These are phyloP conservation scores for Borostomias antarcticus DNA, from an alignment of 2,797 vertebrate species.

Conservation along the genomic window DNA sequence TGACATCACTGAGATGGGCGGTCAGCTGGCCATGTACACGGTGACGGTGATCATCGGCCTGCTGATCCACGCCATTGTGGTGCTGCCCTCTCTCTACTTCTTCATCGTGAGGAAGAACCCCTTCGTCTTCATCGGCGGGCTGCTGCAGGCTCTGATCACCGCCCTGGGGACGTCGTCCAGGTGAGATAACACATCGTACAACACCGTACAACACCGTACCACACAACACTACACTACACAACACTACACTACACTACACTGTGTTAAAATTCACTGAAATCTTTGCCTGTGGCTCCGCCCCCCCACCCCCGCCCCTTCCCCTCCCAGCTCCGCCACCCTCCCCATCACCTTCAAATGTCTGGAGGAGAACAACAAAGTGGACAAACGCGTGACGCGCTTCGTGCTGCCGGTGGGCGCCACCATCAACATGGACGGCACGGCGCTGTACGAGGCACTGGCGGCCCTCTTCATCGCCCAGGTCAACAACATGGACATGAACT, in stretches of 20 bases:
- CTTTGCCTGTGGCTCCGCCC: neutral
- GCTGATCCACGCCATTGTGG: slow-evolving; percentile 73
- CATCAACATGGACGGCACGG: slow-evolving; percentile 88
- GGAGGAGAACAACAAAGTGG: slow-evolving; percentile 84
- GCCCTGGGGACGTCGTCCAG: slow-evolving; percentile 86
- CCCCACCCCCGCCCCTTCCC: neutral
- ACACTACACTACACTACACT: too few species aligned
- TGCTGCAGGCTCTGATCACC: slow-evolving; percentile 83
- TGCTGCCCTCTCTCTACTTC: slow-evolving; percentile 82
- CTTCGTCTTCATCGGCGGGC: slow-evolving; percentile 76
- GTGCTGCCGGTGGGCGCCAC: slow-evolving; percentile 86
- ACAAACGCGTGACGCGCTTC: slow-evolving; percentile 83
- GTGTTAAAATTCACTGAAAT: too few species aligned
- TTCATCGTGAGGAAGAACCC: slow-evolving; percentile 82
- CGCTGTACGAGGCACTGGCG: slow-evolving; percentile 84
- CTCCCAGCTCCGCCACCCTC: slow-evolving; percentile 79
- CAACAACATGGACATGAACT: slow-evolving; percentile 79
- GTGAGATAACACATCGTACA: slow-evolving; percentile 42
- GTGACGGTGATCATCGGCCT: slow-evolving; percentile 80
- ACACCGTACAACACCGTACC: too few species aligned
- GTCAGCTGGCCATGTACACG: slow-evolving; percentile 85
- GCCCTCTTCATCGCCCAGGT: slow-evolving; percentile 89
- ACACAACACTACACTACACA: too few species aligned
- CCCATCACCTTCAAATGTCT: slow-evolving; percentile 86
- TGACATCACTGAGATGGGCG: slow-evolving; percentile 76